Evolutionary conservation across 2,888 invertebrate species (phyloP).

Genomic region (Palloptera scutellata): DNA sequence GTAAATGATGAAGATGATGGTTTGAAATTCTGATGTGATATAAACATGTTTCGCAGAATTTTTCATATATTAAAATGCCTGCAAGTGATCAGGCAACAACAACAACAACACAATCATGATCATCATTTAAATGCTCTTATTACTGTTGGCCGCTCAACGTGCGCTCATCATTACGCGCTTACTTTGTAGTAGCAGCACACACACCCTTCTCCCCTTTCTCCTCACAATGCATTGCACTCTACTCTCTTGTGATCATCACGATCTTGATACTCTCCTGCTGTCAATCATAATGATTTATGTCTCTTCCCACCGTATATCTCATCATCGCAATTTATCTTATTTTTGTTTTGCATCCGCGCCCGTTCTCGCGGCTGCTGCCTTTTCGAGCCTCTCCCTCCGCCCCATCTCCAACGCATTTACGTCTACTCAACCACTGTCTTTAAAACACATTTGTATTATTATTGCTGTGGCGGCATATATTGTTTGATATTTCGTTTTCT

Average conservation of each 20-base stretch:
- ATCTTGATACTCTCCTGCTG: slow-evolving; percentile 44
- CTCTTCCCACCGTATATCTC: slow-evolving; percentile 61
- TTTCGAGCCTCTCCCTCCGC: too few species aligned
- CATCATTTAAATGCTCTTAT: slow-evolving; percentile 14
- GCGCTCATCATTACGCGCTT: slow-evolving; percentile 10
- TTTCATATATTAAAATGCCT: not conserved
- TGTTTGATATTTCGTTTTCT: slow-evolving; percentile 17
- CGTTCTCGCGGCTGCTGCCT: too few species aligned
- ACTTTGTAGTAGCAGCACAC: too few species aligned
- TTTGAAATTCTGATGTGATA: slow-evolving; percentile 15
- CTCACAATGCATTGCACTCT: not conserved
- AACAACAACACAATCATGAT: not conserved
- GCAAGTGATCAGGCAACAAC: too few species aligned
- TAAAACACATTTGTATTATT: not conserved
- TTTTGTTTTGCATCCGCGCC: slow-evolving; percentile 1
- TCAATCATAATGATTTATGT: slow-evolving; percentile 65
- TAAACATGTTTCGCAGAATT: slow-evolving; percentile 24
- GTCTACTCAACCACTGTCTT: not conserved
- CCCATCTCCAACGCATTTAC: too few species aligned
- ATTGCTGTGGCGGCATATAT: slow-evolving; percentile 18
- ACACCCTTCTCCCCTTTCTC: too few species aligned
- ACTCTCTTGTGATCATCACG: not conserved
- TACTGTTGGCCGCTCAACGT: slow-evolving; percentile 12
- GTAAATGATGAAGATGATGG: not conserved
- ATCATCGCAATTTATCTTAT: slow-evolving; percentile 58